Evolutionary conservation across 2,888 invertebrate species (phyloP), one percentile per base, ranked within the genome.

Genomic region (Pterostichus niger): DNA sequence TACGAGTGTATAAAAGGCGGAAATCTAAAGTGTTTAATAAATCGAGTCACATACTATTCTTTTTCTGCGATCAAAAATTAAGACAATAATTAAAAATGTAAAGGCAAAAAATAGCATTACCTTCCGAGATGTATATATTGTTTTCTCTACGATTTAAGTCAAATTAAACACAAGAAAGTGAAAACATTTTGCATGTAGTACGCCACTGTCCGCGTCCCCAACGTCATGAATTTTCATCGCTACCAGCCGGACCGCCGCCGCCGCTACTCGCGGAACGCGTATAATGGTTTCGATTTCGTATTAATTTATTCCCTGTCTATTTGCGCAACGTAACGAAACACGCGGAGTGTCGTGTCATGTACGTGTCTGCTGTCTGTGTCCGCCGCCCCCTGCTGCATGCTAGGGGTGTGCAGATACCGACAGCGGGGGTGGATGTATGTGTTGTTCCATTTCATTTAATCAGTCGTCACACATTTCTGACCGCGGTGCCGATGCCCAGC

Each of bases 161-260:
- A n/a, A n/a, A n/a, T n/a, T n/a, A n/a, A n/a, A n/a, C n/a, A n/a
- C 24, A 3, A 24, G 24, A 24, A 24, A 2, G 2, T 24, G 3
- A 24, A 24, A 24, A 24, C 24, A 24, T 24, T 24, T 24, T 9
- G 35, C 13, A 13, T 59, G 0, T 31, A 35, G 52, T 33, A 15
- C 71, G 71, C 44, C 71, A 71, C 71, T 71, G 71, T 7, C 46
- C 17, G 9, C 71, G 10, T 24, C 40, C 71, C 59, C 44, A 73
- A 9, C 40, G 64, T 87, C 87, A 88, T 88, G 88, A 88, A 88
- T 88, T 88, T 87, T 87, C 87, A 87, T 88, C 86, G 86, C 46
- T 13, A 24, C 31, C 11, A 17, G 61, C 31, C 31, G 52, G 13
- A 15, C 33, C 49, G 11, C 52, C n/a, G 84, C 85, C 86, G 40